Evolutionary conservation across 2,888 invertebrate genomes (phyloP).

Genomic region (Zelleria hepariella): DNA sequence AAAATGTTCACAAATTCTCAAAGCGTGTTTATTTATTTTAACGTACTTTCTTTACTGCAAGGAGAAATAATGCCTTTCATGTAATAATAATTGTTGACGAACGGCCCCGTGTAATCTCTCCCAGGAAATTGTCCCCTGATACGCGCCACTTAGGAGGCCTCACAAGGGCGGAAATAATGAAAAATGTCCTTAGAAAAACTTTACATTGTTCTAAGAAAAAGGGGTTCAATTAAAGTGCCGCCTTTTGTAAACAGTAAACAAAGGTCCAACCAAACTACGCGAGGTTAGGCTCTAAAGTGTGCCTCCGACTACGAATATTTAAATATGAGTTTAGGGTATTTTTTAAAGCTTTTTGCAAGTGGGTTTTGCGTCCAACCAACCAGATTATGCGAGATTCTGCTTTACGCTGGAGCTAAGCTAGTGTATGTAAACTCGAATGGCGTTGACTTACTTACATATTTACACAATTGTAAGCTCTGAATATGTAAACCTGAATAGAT

Average conservation of each 20-base stretch:
- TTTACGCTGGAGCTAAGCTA: too few relatives aligned
- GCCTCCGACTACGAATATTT: neutral
- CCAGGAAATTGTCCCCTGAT: conserved; percentile 53
- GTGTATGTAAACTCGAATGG: too few relatives aligned
- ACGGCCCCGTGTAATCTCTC: conserved; percentile 33
- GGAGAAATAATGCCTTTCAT: neutral
- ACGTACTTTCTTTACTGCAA: neutral
- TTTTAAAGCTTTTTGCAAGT: too few relatives aligned
- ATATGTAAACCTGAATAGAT: too few relatives aligned
- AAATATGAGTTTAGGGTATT: too few relatives aligned
- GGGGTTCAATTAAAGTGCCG: conserved; percentile 39
- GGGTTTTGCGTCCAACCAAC: too few relatives aligned
- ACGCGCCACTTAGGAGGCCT: conserved; percentile 30
- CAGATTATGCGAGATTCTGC: too few relatives aligned
- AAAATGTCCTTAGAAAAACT: conserved; percentile 24
- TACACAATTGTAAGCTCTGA: too few relatives aligned
- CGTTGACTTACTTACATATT: too few relatives aligned
- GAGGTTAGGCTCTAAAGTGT: neutral
- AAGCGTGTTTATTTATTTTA: too few relatives aligned
- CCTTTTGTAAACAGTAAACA: conserved; percentile 40
- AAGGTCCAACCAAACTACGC: neutral
- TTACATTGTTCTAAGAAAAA: conserved; percentile 21
- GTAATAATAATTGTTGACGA: conserved; percentile 5
- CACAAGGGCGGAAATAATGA: conserved; percentile 27
- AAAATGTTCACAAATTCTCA: too few relatives aligned